A percentile compares a stretch with the other conserved stretches of the same genome.
phyloP scores from a whole-genome alignment of 2,113 vertebrate genomes.

The Micronycteris hirsuta region DNA sequence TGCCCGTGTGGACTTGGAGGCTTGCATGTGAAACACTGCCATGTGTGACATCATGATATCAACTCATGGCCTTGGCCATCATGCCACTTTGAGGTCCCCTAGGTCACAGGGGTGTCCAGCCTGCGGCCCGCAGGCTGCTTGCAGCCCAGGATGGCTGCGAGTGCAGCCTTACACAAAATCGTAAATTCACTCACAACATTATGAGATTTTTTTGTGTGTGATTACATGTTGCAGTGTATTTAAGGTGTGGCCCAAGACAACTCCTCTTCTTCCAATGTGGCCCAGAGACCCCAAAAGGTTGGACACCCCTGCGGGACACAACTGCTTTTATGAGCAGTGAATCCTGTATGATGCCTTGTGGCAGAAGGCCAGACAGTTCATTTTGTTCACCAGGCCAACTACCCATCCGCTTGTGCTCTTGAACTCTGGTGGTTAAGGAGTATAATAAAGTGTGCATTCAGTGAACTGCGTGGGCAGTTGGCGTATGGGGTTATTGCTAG shows the following conservation, averaged over 20 bases:
- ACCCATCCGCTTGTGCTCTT: neutral
- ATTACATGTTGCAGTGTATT: no score
- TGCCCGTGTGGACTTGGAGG: neutral
- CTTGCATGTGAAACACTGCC: neutral
- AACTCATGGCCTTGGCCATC: neutral
- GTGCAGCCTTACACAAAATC: no score
- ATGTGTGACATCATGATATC: neutral
- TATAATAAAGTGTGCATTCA: neutral
- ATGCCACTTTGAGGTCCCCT: neutral
- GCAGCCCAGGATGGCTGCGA: no score
- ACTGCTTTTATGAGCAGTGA: neutral
- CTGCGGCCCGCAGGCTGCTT: no score
- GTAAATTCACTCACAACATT: no score
- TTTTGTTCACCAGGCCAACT: neutral
- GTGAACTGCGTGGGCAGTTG: neutral
- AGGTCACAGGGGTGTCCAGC: no score
- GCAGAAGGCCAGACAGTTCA: conserved; percentile 1
- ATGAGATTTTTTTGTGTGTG: no score
- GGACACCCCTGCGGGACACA: neutral
- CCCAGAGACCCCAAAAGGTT: no score
- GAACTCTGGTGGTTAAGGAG: neutral
- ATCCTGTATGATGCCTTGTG: neutral
- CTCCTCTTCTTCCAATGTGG: no score
- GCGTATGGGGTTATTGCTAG: neutral
- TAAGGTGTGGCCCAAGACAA: no score